Evolutionary conservation across 2,113 vertebrate species (phyloP).

Genomic region (Baryphthengus martii): DNA sequence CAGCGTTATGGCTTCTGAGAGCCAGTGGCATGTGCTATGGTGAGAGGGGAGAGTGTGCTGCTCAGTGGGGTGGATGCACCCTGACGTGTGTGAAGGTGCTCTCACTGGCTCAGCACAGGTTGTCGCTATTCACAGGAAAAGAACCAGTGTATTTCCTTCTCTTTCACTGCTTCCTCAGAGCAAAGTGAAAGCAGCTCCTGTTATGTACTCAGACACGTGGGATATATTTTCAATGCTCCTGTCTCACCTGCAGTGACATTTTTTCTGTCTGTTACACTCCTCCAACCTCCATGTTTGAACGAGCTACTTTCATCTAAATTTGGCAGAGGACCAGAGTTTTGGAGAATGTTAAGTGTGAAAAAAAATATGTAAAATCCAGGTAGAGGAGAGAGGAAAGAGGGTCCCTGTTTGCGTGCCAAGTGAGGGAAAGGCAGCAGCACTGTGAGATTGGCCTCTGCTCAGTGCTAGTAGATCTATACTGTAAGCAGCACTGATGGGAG

Average conservation of each 20-base stretch:
- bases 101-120: neutral
- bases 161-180: neutral
- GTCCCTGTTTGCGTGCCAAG: neutral
- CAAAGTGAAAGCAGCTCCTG: neutral
- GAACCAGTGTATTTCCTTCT: neutral
- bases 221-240: neutral
- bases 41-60: neutral
- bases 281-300: neutral
- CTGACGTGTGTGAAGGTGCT: neutral
- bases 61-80: neutral
- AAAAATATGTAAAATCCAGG: rapidly evolving
- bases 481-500: neutral
- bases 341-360: neutral
- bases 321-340: neutral
- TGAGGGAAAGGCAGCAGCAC: rapidly evolving
- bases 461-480: neutral
- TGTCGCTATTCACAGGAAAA: neutral
- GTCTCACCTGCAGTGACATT: neutral
- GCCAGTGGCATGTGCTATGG: neutral
- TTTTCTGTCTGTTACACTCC: neutral
- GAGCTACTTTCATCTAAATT: neutral
- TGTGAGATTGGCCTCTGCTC: neutral
- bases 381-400: neutral
- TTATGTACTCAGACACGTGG: neutral
- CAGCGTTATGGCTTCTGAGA: neutral